Base-by-base conservation (phyloP, 2,113 vertebrate species). In the Hucho hucho region DNA sequence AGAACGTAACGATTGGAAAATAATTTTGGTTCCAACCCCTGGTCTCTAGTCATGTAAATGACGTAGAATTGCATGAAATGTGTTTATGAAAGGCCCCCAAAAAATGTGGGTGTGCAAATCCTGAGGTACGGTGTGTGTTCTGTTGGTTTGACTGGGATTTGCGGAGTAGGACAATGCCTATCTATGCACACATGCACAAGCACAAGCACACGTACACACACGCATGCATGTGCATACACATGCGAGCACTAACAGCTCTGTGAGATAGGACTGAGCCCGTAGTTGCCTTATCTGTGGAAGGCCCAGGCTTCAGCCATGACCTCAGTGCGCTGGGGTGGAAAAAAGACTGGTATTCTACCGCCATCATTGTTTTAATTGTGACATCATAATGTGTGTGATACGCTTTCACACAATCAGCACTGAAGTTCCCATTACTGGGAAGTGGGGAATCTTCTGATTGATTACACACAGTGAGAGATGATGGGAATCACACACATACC, bases 311-410 rank as follows among this genome's bases (percentile, higher is more conserved):
- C 81, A 64, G 78, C 22, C 75, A 81, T 91, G 87, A 91, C 77
- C 70, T 90, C 89, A 91, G 56, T 78, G 76, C 74, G 76, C 81
- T 80, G 75, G 43, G 73, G 63, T 83, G 81, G 80, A 87, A 89
- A 87, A 89, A 89, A 81, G 32, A 46, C 26, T 28, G 63, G 75
- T 79, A 81, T 77, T 85, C 82, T 69, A 77, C 83, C 76, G 77
- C 69, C 77, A 81, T 80, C 24, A 22, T 72, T 72, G 79, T 84
- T 90, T 88, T 79, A 88, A 79, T 84, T 65, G 78, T 75, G 78
- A 80, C 70, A 80, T 88, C 79, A 83, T 75, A 73, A 74, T 61
- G 58, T 7, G 13, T 71, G 72, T 67, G 65, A 86, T 71, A 74
- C 11, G 77, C 69, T 83, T 81, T 81, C 75, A 74, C 65, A 79